Conservation (phyloP, 2,797 vertebrate species). For the Alfaro cultratus region DNA sequence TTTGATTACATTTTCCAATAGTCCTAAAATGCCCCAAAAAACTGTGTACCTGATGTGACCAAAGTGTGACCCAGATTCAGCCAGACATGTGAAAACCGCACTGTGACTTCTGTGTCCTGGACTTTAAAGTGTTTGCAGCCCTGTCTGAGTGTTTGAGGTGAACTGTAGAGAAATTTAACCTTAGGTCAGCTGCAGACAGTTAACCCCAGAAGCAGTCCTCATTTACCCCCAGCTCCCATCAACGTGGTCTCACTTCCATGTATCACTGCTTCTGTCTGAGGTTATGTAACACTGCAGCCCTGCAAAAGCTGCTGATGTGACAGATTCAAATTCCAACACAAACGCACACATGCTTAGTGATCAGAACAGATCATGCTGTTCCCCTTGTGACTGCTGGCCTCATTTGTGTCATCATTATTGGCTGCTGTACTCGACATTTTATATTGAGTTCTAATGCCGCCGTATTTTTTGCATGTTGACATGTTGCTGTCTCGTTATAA, state of each 20-base stretch:
- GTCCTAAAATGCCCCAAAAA: constrained; percentile 38
- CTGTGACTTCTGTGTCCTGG: background rate
- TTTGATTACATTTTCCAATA: constrained; percentile 59
- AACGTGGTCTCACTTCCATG: constrained; percentile 3
- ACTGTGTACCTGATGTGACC: constrained; percentile 33
- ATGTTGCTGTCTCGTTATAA: background rate
- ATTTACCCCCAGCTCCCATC: constrained; percentile 23
- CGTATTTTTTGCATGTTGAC: background rate
- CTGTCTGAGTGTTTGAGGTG: background rate
- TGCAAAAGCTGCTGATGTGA: constrained; percentile 80
- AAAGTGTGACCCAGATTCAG: constrained; percentile 38
- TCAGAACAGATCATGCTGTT: constrained; percentile 45
- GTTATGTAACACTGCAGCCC: constrained; percentile 76
- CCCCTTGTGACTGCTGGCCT: constrained; percentile 35
- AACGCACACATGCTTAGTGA: constrained; percentile 26
- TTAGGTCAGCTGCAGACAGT: background rate
- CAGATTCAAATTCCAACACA: constrained; percentile 62
- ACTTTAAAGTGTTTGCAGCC: constrained; percentile 26
- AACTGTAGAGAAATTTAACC: background rate
- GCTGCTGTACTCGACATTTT: constrained; percentile 17
- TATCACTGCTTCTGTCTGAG: background rate
- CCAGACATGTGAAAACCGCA: constrained; percentile 12
- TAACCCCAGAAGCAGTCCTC: constrained; percentile 23
- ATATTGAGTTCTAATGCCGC: constrained; percentile 15
- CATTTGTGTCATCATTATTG: constrained; percentile 38